Evolutionary conservation across 2,888 invertebrate species (phyloP), one percentile per base, ranked within the genome.

Genomic region (Andrena dorsata): DNA sequence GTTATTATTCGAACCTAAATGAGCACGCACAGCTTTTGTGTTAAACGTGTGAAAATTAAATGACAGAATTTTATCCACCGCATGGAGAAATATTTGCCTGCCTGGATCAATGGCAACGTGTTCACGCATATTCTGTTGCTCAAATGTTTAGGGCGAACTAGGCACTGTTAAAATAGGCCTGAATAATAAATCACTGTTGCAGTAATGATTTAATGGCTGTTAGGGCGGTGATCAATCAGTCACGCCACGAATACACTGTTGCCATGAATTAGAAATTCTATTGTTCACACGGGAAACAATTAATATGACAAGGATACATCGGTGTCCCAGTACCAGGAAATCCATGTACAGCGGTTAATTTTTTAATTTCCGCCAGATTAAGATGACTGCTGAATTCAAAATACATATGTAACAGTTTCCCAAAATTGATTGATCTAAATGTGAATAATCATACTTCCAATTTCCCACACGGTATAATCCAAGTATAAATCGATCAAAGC

Each of bases 141-240:
- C 7, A 13, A 58, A 51, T 71, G 51, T 77, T 80, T 70, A 60
- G n/a, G 23, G n/a, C 35, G 10, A 30, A 35, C 32, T 30, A 26
- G 47, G 49, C 30, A 26, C 26, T 68, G 63, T 28, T 20, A 51
- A 73, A 79, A 23, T 53, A 30, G 65, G 6, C 4, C 28, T 26
- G 51, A 66, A 41, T 78, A 51, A 80, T 80, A 73, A 47, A 80
- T 80, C 80, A 60, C n/a, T 7, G 56, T 47, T n/a, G 8, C 26
- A 49, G 30, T 63, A 68, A 79, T 72, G 68, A 72, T 68, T 79
- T 68, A 72, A 60, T 30, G 53, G 47, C 63, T 63, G 47, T 61
- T 73, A 41, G 51, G 28, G 23, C 35, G 35, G 41, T 41, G 35
- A 80, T 73, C 72, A 63, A 73, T 73, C 72, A 64, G 23, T 63